A percentile compares a stretch with the other conserved stretches of the same genome.
phyloP scores from a whole-genome alignment of 2,113 vertebrate genomes.

The Mormyrus lacerda region DNA sequence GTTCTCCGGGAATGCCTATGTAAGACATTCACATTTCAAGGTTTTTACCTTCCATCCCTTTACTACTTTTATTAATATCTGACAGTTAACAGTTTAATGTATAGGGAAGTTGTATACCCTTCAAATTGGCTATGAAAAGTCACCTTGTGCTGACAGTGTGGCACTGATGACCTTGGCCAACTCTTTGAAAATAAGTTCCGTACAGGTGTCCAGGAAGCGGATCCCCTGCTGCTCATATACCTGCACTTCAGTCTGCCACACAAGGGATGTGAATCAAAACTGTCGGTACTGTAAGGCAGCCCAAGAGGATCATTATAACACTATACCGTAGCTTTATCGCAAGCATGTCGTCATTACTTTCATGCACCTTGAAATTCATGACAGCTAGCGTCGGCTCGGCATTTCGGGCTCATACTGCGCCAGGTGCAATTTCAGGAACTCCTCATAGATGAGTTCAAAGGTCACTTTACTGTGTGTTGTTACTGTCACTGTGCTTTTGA shows the following conservation, averaged over 20 bases:
- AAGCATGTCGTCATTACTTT: neutral
- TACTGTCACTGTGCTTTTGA: constrained; percentile 76
- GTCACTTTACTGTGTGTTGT: constrained; percentile 75
- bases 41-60: neutral
- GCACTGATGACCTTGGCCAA: neutral
- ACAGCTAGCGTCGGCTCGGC: constrained; percentile 79
- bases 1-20: neutral
- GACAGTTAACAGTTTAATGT: neutral
- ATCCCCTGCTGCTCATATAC: neutral
- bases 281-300: neutral
- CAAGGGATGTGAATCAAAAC: constrained; percentile 28
- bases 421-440: constrained; percentile 73
- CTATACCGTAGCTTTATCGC: no score
- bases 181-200: neutral
- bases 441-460: constrained; percentile 86
- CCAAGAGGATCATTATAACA: neutral
- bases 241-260: constrained; percentile 65
- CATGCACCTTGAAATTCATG: constrained; percentile 72
- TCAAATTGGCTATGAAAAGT: neutral
- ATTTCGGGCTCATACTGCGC: constrained; percentile 77
- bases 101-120: neutral
- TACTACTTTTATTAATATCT: neutral
- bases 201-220: no score
- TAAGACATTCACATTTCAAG: neutral
- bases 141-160: neutral